phyloP scores from a whole-genome alignment of 2,113 vertebrate genomes.

The Actenoides hombroni region DNA sequence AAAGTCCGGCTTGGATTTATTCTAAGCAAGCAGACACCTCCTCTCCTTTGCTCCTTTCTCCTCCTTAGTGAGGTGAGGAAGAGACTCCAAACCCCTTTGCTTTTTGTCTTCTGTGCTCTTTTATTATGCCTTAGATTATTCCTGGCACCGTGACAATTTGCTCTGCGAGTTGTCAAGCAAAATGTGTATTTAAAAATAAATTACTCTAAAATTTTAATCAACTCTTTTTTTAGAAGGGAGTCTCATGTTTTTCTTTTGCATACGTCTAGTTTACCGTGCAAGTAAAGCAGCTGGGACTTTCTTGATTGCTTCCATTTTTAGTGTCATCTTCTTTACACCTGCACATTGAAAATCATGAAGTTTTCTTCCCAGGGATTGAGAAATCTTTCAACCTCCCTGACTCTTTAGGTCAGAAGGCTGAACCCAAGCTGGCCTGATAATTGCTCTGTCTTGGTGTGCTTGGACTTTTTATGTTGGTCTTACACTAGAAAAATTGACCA shows the following conservation, averaged over 20 bases:
- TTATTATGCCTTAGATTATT: background rate
- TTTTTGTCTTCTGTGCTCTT: background rate
- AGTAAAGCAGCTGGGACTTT: conserved; percentile 51
- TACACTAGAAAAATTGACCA: background rate
- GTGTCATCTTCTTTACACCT: conserved; percentile 23
- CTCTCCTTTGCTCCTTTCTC: background rate
- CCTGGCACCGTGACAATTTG: conserved; percentile 33
- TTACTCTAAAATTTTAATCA: conserved; percentile 65
- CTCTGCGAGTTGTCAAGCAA: conserved; percentile 51
- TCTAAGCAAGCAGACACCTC: background rate
- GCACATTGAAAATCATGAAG: background rate
- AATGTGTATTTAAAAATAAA: conserved; percentile 57
- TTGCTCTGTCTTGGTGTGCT: background rate
- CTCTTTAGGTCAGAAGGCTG: background rate
- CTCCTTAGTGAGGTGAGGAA: background rate
- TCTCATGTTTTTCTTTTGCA: conserved; percentile 53
- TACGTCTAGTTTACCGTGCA: conserved; percentile 38
- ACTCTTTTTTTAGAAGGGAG: conserved; percentile 49
- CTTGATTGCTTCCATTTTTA: conserved; percentile 59
- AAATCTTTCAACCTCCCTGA: background rate
- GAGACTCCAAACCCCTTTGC: background rate
- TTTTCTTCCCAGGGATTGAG: background rate
- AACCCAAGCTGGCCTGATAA: background rate
- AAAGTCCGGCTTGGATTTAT: background rate
- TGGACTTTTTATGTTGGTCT: background rate